These are phyloP conservation scores for Trissolcus japonicus DNA, from an alignment of 2,888 invertebrate genomes.

Conservation along the genomic window DNA sequence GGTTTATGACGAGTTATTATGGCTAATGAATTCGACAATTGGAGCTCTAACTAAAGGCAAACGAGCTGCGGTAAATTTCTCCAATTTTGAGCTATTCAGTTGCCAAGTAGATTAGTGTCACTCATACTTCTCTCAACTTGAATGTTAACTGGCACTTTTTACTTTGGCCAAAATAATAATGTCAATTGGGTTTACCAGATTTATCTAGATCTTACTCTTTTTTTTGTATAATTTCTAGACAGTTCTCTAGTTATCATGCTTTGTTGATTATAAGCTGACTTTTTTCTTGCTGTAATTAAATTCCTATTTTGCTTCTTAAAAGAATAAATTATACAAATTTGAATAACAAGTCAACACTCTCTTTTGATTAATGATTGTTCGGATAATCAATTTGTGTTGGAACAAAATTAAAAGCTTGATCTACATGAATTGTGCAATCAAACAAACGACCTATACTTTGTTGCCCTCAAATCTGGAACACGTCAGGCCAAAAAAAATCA, in stretches of 20 bases:
- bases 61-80: neutral
- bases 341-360: neutral
- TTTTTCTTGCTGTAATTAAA: neutral
- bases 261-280: too few relatives aligned
- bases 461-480: constrained; percentile 9
- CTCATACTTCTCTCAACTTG: constrained; percentile 13
- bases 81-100: constrained; percentile 13
- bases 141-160: neutral
- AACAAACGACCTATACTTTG: constrained; percentile 23
- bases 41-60: neutral
- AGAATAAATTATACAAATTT: neutral
- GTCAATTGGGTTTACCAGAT: neutral
- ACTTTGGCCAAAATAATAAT: neutral
- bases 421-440: constrained; percentile 32
- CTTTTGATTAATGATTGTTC: constrained; percentile 7
- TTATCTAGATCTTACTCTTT: neutral
- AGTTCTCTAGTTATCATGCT: too few relatives aligned
- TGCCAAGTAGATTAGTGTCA: constrained; percentile 21
- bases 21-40: constrained; percentile 19
- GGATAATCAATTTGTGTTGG: neutral
- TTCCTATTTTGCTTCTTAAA: too few relatives aligned
- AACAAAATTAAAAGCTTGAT: constrained; percentile 1
- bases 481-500: constrained; percentile 21
- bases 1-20: neutral
- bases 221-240: too few relatives aligned